Evolutionary conservation across 2,888 invertebrate species (phyloP).

Genomic region (Cheilosia vulpina): DNA sequence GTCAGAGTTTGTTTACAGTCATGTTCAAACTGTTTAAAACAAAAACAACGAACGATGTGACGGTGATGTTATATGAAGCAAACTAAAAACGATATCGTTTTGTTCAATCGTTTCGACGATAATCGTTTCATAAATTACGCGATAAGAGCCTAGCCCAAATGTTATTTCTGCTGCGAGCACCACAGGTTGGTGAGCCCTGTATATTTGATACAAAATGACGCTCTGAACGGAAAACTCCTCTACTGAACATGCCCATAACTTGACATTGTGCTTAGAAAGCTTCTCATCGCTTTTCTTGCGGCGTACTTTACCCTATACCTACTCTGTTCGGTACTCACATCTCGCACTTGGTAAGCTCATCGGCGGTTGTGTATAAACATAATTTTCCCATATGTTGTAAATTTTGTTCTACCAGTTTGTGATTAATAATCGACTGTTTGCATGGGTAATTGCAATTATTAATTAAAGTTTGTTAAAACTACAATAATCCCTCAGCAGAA

Average conservation of each 20-base stretch:
- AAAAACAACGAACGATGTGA: no score
- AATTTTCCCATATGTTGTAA: constrained; percentile 22
- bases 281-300: constrained; percentile 4
- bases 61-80: no score
- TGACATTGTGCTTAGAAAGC: constrained; percentile 4
- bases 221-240: background rate
- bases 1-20: no score
- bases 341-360: background rate
- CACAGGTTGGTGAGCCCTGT: no score
- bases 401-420: background rate
- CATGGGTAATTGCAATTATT: background rate
- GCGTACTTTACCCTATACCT: background rate
- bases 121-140: no score
- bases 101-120: no score
- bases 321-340: background rate
- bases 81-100: no score
- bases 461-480: background rate
- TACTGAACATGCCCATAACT: constrained; percentile 3
- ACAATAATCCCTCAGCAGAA: background rate
- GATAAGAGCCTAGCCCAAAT: no score
- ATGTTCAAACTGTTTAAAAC: no score
- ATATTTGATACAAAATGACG: no score
- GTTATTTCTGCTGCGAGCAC: no score
- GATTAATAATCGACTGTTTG: background rate
- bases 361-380: constrained; percentile 32